A percentile compares a stretch with the other conserved stretches of the same genome.
phyloP scores from a whole-genome alignment of 2,888 invertebrate species.

The Drosophila affinis region DNA sequence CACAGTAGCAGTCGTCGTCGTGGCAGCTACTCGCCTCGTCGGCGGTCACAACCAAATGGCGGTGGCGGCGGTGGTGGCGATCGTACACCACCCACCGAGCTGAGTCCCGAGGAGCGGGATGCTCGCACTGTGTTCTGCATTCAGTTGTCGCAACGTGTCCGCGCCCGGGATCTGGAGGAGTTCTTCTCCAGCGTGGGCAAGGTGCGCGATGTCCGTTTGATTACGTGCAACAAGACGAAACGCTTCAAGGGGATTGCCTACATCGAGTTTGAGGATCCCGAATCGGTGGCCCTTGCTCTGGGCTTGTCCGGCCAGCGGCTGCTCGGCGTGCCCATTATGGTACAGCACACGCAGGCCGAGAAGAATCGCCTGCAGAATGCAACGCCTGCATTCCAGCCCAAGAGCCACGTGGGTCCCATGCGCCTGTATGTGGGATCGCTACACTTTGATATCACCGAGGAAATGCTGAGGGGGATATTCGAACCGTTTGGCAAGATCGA shows the following conservation, averaged over 20 bases:
- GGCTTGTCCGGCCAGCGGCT: constrained; percentile 98
- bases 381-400: constrained; percentile 92
- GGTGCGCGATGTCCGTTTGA: constrained; percentile 98
- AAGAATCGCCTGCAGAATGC: constrained; percentile 96
- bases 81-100: constrained; percentile 87
- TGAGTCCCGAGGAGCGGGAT: constrained; percentile 98
- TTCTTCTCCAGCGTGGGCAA: constrained; percentile 99
- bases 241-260: constrained; percentile 99
- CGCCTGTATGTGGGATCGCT: constrained; percentile 98
- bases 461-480: constrained; percentile 99
- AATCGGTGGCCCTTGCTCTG: constrained; percentile 97
- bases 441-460: constrained; percentile 99
- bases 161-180: constrained; percentile 97
- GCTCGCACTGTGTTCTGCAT: constrained; percentile 99
- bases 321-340: constrained; percentile 97
- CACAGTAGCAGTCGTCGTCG: constrained; percentile 76
- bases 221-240: constrained; percentile 99
- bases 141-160: constrained; percentile 97
- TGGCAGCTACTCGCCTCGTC: constrained; percentile 83
- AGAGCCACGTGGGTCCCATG: constrained; percentile 96
- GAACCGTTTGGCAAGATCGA: constrained; percentile 99
- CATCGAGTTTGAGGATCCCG: constrained; percentile 99
- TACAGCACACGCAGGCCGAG: constrained; percentile 98
- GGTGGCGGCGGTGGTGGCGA: constrained; percentile 86
- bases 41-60: constrained; percentile 84